phyloP scores from a whole-genome alignment of 2,113 vertebrate genomes.

The Protobothrops flavoviridis region DNA sequence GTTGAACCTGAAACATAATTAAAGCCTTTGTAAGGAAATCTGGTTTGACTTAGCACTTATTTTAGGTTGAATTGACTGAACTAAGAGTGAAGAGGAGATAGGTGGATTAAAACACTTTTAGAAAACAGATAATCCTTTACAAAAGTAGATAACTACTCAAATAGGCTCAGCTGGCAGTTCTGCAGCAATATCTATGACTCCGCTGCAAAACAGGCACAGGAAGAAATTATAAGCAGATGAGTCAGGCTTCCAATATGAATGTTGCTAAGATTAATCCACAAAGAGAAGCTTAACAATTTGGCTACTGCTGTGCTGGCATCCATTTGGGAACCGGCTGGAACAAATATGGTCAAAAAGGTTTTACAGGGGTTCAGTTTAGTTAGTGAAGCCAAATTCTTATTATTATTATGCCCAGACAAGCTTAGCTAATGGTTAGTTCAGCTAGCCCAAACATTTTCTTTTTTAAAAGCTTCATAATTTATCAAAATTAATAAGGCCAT shows the following conservation, averaged over 20 bases:
- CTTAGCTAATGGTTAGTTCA: neutral
- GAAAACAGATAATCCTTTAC: neutral
- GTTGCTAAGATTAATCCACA: neutral
- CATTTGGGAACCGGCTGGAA: neutral
- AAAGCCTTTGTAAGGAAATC: neutral
- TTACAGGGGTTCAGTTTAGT: neutral
- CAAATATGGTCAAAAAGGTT: neutral
- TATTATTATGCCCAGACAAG: neutral
- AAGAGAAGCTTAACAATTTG: neutral
- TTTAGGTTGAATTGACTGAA: neutral
- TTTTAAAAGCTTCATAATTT: neutral
- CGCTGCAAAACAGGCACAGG: neutral
- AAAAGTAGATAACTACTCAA: neutral
- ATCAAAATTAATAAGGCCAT: neutral
- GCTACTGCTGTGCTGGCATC: neutral
- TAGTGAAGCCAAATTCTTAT: neutral
- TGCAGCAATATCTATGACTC: neutral
- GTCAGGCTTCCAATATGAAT: neutral
- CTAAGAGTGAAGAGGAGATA: neutral
- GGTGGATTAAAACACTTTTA: neutral
- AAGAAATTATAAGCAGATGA: neutral
- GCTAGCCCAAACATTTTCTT: neutral
- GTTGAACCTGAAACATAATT: neutral
- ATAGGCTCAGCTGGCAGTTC: neutral
- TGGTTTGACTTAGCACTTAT: neutral